Conservation (phyloP, 2,797 vertebrate species). For the Columba guinea region DNA sequence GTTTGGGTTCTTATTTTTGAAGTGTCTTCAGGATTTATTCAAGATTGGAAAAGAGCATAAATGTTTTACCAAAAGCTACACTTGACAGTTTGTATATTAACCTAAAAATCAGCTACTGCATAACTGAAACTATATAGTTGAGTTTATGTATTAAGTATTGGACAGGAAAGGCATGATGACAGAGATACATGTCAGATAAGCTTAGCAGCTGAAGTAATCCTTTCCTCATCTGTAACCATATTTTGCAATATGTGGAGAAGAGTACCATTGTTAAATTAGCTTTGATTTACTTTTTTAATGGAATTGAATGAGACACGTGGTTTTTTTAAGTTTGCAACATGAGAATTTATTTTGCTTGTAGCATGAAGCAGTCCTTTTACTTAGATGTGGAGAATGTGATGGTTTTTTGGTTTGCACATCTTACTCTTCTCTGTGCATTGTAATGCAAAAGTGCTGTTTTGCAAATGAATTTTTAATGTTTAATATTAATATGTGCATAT, state of each 20-base stretch:
- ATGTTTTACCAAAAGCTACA: conserved; percentile 69
- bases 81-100: conserved; percentile 68
- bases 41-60: conserved; percentile 67
- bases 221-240: conserved; percentile 54
- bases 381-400: conserved; percentile 42
- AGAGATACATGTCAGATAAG: conserved; percentile 53
- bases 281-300: conserved; percentile 46
- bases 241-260: conserved; percentile 74
- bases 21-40: conserved; percentile 72
- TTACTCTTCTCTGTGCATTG: conserved; percentile 75
- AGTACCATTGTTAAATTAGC: conserved; percentile 54
- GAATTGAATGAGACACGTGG: conserved; percentile 22
- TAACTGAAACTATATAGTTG: conserved; percentile 64
- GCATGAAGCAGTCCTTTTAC: conserved; percentile 57
- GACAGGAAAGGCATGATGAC: conserved; percentile 62
- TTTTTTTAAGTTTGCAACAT: conserved; percentile 39
- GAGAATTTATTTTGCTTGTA: conserved; percentile 56
- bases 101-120: conserved; percentile 56
- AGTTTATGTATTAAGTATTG: conserved; percentile 55
- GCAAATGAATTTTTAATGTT: conserved; percentile 71
- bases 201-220: conserved; percentile 62
- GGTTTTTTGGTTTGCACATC: conserved; percentile 54
- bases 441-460: conserved; percentile 64
- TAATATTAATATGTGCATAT: conserved; percentile 69
- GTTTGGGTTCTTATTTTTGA: conserved; percentile 72